A percentile compares a stretch with the other conserved stretches of the same genome.
Conservation (phyloP, 2,113 vertebrate genomes). For the Catharus bicknelli region DNA sequence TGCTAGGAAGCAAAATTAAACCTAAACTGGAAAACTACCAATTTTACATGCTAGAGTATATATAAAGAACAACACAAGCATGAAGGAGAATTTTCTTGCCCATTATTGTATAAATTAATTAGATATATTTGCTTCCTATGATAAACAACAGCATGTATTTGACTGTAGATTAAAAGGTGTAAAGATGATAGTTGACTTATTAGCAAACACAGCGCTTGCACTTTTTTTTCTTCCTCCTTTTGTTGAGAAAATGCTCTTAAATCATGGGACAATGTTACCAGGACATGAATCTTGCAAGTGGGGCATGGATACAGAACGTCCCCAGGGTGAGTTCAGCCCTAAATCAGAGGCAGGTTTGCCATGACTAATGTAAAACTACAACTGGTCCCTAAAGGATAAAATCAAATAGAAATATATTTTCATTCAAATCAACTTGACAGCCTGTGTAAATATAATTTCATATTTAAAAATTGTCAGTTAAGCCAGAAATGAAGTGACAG, state of each 20-base stretch:
- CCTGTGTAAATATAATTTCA: background rate
- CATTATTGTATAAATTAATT: slow-evolving; percentile 51
- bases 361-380: background rate
- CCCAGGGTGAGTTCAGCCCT: background rate
- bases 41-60: slow-evolving; percentile 34
- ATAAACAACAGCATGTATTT: slow-evolving; percentile 60
- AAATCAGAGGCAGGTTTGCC: background rate
- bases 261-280: background rate
- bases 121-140: slow-evolving; percentile 26
- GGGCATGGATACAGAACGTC: background rate
- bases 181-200: slow-evolving; percentile 19
- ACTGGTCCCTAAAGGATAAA: background rate
- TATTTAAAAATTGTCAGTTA: background rate
- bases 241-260: background rate
- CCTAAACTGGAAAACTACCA: slow-evolving; percentile 62
- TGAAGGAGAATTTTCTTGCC: background rate
- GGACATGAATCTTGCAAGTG: background rate
- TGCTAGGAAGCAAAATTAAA: slow-evolving; percentile 65
- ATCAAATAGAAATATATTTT: slow-evolving; percentile 6
- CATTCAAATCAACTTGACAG: slow-evolving; percentile 17
- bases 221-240: background rate
- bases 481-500: background rate
- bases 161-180: slow-evolving; percentile 40
- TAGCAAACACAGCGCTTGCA: slow-evolving; percentile 38
- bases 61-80: slow-evolving; percentile 46